Evolutionary conservation across 2,888 invertebrate genomes (phyloP), one percentile per base, ranked within the genome.

Genomic region (Caenorhabditis doughertyi): DNA sequence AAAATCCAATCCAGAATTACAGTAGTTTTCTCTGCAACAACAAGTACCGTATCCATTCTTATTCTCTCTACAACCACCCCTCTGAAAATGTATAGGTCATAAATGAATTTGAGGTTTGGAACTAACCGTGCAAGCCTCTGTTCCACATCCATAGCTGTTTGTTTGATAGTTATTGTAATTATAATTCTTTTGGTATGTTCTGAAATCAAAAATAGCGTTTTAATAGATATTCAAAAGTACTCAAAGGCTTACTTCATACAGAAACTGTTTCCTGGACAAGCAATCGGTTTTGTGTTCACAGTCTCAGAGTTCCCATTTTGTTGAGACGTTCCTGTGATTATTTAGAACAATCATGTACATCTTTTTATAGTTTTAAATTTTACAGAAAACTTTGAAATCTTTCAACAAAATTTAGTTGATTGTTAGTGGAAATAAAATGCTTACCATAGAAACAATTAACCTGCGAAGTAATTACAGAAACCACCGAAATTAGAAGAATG

Each of bases 1-100:
- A 32, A 58, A 23, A 9, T 35, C 44, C 9, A 27, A 53, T 27
- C 68, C 72, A 25, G 72, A 51, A 23, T 73, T 73, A 47, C 73
- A 73, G 55, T 55, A 39, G 16, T 53, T 39, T 27, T 29, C 44
- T 1, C 27, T 32, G 23, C 73, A 73, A 47, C 64, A 64, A 23
- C 73, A 73, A 13, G 44, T 16, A 27, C 62, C 62, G 44, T 32
- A 53, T 29, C 73, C 64, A 25, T 29, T 55, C 3, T 23, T 32
- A 16, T 53, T 44, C 9, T 44, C 39, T 2, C 8, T 4, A 32
- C 73, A 73, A 1, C 64, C 64, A 44, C 9, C 51, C 8, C 29
- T 62, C 64, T 64, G 44, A 21, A 62, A 64, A 58, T 29, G 16
- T 29, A 3, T 47, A 3, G n/a, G 1, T 18, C 8, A n/a, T 29